Conservation (phyloP, 2,888 invertebrate species). For the Labia minor region DNA sequence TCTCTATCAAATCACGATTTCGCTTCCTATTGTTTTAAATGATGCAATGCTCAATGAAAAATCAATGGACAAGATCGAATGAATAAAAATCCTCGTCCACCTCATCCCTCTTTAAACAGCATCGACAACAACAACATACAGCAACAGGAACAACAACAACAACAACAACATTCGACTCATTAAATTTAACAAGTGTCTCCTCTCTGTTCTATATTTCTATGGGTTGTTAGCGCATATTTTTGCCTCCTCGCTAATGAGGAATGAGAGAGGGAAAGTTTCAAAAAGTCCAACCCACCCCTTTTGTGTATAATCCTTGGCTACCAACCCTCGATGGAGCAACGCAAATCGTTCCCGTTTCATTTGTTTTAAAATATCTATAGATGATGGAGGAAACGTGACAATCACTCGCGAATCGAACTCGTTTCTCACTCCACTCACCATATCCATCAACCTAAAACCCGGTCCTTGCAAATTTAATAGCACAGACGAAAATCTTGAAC, state of each 20-base stretch:
- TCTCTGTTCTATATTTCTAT: slow-evolving; percentile 1
- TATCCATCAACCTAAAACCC: no score
- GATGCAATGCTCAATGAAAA: no score
- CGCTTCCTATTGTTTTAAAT: no score
- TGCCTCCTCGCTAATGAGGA: slow-evolving; percentile 6
- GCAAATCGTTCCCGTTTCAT: slow-evolving; percentile 2
- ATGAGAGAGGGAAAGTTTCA: not conserved
- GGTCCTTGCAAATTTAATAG: no score
- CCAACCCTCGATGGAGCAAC: not conserved
- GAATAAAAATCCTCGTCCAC: no score
- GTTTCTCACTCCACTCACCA: not conserved
- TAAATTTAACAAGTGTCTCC: slow-evolving; percentile 8
- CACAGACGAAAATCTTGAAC: no score
- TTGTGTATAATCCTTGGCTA: no score
- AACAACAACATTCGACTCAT: slow-evolving; percentile 13
- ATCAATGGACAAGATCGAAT: no score
- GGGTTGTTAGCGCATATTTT: slow-evolving; percentile 3
- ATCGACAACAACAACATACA: not conserved
- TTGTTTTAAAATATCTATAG: not conserved
- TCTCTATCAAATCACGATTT: no score
- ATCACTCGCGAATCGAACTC: slow-evolving; percentile 1
- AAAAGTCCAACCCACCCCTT: not conserved
- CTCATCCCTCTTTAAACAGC: not conserved
- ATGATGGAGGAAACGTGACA: not conserved
- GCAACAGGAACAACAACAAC: not conserved